Evolutionary conservation across 2,888 invertebrate genomes (phyloP), one percentile per base, ranked within the genome.

Genomic region (Willowsia nigromaculata): DNA sequence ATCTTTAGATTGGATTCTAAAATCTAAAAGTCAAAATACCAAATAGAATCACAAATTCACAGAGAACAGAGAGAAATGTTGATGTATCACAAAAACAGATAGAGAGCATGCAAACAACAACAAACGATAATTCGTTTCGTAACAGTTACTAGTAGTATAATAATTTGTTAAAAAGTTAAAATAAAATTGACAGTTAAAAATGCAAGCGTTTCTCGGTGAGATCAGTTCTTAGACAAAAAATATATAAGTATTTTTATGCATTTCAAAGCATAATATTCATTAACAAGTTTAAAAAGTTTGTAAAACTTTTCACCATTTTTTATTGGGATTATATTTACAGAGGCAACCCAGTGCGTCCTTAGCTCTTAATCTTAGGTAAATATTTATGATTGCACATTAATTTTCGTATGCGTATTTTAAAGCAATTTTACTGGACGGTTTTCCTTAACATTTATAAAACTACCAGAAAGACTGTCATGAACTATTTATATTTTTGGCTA

Each of bases 141-240:
- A 13, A 13, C n/a, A 47, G 13, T 33, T 68, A 71, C 18, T 43
- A 50, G 53, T 6, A 30, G 53, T 27, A n/a, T n/a, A n/a, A n/a
- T n/a, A n/a, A n/a, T 47, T 11, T 18, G 11, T 33, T 33, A 2
- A 33, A n/a, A n/a, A n/a, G n/a, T n/a, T 22, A 59, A 81, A 18
- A 59, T 81, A 83, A 50, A n/a, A 81, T 59, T 3, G 68, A 56
- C 50, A 85, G 76, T 76, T 74, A 62, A 85, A 62, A 85, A 85
- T 85, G 85, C 85, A 85, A 85, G 85, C 85, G 85, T 85, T 85
- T 56, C 62, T 76, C 43, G 50, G 43, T 85, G 85, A 85, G 85
- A 85, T 85, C 85, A 59, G 27, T 71, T 71, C 40, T 68, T 40
- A 71, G 47, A 71, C 43, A 71, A 85, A 84, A 50, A 85, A 80